Conservation (phyloP, 2,113 vertebrate genomes). For the mouse (Mus musculus) region GRCm39 chr1:98649501-98650000, state of each 20-base stretch:
- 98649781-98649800: neutral
- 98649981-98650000: too few species aligned
- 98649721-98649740: rapidly evolving
- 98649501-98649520: neutral
- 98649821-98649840: neutral
- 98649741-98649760: neutral
- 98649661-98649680: neutral
- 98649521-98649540: neutral
- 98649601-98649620: neutral
- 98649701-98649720: neutral
- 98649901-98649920: neutral
- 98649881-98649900: neutral
- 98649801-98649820: neutral
- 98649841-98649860: neutral
- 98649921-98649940: neutral
- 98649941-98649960: neutral
- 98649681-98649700: neutral
- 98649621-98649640: neutral
- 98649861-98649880: neutral
- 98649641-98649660: too few species aligned
- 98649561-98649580: neutral
- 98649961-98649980: neutral
- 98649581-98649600: neutral
- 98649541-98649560: neutral
- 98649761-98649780: neutral